Evolutionary conservation across 1,140 invertebrate species (phyloP).

Genomic region (Habropoda laboriosa): DNA sequence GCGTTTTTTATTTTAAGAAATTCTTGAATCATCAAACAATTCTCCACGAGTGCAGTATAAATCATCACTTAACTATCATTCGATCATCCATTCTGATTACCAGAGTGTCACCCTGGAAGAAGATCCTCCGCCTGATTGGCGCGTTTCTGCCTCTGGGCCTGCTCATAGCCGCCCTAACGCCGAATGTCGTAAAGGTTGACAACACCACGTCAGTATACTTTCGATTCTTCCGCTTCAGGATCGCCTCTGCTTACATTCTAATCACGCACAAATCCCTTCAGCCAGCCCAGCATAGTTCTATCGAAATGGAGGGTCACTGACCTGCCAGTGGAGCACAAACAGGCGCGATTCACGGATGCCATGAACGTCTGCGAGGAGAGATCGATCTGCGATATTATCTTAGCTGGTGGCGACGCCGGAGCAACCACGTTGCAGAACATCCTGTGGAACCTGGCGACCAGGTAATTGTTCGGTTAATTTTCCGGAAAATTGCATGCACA

Average conservation of each 20-base stretch:
- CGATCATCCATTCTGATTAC: neutral
- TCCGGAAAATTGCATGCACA: neutral
- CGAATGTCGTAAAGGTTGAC: slow-evolving; percentile 71
- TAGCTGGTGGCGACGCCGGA: slow-evolving; percentile 62
- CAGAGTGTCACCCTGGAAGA: slow-evolving; percentile 76
- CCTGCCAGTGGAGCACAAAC: slow-evolving; percentile 74
- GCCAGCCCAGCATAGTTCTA: slow-evolving; percentile 72
- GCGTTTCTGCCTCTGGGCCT: slow-evolving; percentile 78
- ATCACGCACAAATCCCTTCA: slow-evolving; percentile 33
- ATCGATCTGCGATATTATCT: slow-evolving; percentile 73
- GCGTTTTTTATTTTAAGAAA: too few species aligned
- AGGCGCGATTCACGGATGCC: neutral
- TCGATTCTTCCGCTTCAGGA: neutral
- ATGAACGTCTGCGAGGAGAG: slow-evolving; percentile 70
- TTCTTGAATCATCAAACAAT: too few species aligned
- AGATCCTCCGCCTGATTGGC: slow-evolving; percentile 76
- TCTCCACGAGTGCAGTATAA: too few species aligned
- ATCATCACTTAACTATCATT: too few species aligned
- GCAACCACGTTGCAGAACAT: slow-evolving; percentile 71
- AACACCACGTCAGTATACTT: slow-evolving; percentile 71
- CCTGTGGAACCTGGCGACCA: slow-evolving; percentile 72
- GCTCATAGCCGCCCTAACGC: slow-evolving; percentile 76
- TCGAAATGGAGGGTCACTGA: slow-evolving; percentile 72
- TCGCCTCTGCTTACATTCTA: neutral
- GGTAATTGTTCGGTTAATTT: slow-evolving; percentile 60